Base-by-base conservation (phyloP, 30 jellyfish, hydroid and myxozoan species). In the Rhopilema esculentum region DNA sequence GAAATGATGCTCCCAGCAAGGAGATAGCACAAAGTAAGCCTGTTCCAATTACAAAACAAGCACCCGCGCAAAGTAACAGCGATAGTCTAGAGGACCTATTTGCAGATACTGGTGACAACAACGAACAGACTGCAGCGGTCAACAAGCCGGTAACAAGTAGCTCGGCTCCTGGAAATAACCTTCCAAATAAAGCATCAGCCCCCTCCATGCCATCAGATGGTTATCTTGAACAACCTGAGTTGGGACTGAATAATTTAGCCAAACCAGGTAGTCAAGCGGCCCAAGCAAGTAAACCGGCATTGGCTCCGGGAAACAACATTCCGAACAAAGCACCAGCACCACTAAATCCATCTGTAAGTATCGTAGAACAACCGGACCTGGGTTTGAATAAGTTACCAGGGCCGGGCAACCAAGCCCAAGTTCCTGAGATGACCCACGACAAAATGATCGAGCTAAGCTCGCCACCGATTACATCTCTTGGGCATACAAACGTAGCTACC, bases 401-500 rank as follows among this genome's bases (percentile, higher is more conserved):
- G n/a, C n/a, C n/a, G n/a, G n/a, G n/a, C n/a, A n/a, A n/a, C n/a
- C 82, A 57, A 61, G 53, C 69, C 23, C 82, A 69, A 70, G 29
- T 74, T 16, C 49, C 87, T 1, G 51, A 49, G 23, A 48, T 66
- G 21, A 64, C 71, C 40, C 88, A 79, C 24, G 79, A 62, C 21
- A 79, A 79, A 64, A 79, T 79, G 88, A 79, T 79, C 1, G 79
- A 83, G 79, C 75, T 72, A 22, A 83, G 92, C 51, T 66, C 86
- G 50, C 82, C 85, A 18, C 85, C 83, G 24, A 67, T 71, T 51
- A 85, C 86, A 1, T 29, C 75, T 0, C 6, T 79, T 4, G 88
- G 88, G 4, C 78, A 53, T 22, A 79, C 88, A 1, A 79, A 79
- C 28, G 64, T 48, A 16, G 88, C 88, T 9, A 53, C 88, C 27